Conservation (phyloP, 1,140 invertebrate genomes). For the Cotesia chilonis region DNA sequence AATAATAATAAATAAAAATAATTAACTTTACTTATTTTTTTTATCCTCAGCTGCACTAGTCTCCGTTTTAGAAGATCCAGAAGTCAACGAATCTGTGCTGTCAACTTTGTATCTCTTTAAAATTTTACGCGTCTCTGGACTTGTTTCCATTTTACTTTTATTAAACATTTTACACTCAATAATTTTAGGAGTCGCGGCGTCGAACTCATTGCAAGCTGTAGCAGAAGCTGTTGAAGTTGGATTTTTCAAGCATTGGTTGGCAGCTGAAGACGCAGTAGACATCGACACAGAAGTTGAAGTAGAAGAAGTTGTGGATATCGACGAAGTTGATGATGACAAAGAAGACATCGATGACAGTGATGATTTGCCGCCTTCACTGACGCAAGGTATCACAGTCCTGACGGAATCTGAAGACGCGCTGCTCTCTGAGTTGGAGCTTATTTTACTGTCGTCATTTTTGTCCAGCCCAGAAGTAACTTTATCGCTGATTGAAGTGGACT, state of each 20-base stretch:
- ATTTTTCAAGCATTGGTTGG: neutral
- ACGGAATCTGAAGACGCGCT: slow-evolving; percentile 6
- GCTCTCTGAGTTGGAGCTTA: slow-evolving; percentile 1
- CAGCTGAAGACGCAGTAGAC: neutral
- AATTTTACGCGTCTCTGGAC: slow-evolving; percentile 44
- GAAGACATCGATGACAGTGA: neutral
- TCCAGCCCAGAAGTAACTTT: slow-evolving; percentile 9
- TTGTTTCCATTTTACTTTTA: slow-evolving; percentile 40
- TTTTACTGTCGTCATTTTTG: slow-evolving; percentile 21
- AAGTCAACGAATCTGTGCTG: slow-evolving; percentile 29
- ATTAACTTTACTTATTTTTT: slow-evolving; percentile 43
- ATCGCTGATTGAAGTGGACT: slow-evolving; percentile 13
- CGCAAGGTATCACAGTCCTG: neutral
- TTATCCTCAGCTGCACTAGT: slow-evolving; percentile 42
- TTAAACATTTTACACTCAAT: slow-evolving; percentile 35
- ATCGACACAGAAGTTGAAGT: neutral
- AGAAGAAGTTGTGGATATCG: too few relatives aligned
- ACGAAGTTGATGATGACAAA: too few relatives aligned
- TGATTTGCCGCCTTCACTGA: neutral
- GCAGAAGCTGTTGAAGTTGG: neutral
- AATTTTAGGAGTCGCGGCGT: slow-evolving; percentile 18
- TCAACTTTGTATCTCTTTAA: slow-evolving; percentile 49
- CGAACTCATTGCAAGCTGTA: neutral
- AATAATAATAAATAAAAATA: neutral
- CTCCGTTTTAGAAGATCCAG: slow-evolving; percentile 27